Base-by-base conservation (phyloP, 2,888 invertebrate species). In the Boloria selene region DNA sequence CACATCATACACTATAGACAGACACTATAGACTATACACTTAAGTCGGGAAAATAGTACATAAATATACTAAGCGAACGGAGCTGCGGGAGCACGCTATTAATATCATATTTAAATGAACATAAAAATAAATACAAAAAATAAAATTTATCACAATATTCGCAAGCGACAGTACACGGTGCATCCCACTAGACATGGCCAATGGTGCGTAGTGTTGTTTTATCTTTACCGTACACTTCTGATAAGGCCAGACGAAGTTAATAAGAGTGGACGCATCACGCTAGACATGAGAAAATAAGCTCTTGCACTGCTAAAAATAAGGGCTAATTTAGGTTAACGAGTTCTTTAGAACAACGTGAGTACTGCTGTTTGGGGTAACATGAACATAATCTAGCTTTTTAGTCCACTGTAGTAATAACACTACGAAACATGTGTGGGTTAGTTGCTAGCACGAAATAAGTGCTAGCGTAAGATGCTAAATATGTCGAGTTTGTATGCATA, bases 221-320 rank as follows among this genome's bases (percentile, higher is more conserved):
- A 91, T 90, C 90, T 90, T 81, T 78, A 80, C 86, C 86, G 87
- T 88, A 90, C 88, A 88, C 84, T 82, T 86, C 84, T 86, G 90
- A 91, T 91, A 91, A 90, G 90, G 78, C 84, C 79, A 82, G 77
- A 81, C 82, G 80, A 87, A 87, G 82, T 84, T 89, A 88, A 90
- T 87, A 89, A 85, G 85, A 87, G 83, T 82, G 79, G 85, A 85
- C 83, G 82, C 79, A 70, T 73, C 72, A 68, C 59, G 61, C 69
- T 67, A 47, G 69, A 70, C 78, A 75, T 75, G 77, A 76, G 79
- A 86, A 77, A 85, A 82, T 78, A 78, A 44, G 72, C 80, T 85
- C 84, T 78, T 84, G 81, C 80, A 75, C 71, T 58, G 70, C 64
- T 56, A 61, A 65, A 61, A 74, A 83, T 81, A 88, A 69, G 76